A percentile compares a stretch with the other conserved stretches of the same genome.
Conservation (phyloP, 2,888 invertebrate species). For the Ophioninae sp. region DNA sequence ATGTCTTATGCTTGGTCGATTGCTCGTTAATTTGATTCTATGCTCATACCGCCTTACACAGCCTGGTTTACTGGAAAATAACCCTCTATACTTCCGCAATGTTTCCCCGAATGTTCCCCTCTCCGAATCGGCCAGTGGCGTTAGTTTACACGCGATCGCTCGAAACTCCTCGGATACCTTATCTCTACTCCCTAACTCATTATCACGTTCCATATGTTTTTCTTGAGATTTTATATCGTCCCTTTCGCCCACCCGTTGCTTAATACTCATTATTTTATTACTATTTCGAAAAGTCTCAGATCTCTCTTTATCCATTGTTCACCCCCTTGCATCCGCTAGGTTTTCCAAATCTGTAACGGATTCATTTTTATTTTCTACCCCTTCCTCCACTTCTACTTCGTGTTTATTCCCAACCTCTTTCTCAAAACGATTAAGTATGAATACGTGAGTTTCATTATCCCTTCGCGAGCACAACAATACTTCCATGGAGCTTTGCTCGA, state of each 20-base stretch:
- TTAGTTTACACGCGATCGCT: not conserved
- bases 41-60: conserved; percentile 1
- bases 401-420: not conserved
- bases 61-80: conserved; percentile 2
- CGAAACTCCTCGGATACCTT: not conserved
- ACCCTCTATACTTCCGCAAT: not conserved
- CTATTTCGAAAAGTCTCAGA: not conserved
- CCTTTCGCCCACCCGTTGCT: not conserved
- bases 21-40: not conserved
- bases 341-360: not conserved
- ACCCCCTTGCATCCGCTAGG: not conserved
- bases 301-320: not conserved
- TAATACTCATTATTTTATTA: not conserved
- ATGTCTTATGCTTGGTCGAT: not conserved
- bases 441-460: conserved; percentile 25
- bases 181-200: not conserved
- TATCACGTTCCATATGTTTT: not conserved
- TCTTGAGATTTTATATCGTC: not conserved
- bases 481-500: conserved; percentile 34
- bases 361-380: not conserved
- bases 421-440: conserved; percentile 10
- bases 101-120: not conserved
- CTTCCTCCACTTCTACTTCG: not conserved
- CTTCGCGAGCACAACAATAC: conserved; percentile 24
- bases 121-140: not conserved